Percentiles rank a stretch among this genome's conserved stretches.
Conservation (phyloP, 2,113 vertebrate species). For the Plestiodon gilberti region DNA sequence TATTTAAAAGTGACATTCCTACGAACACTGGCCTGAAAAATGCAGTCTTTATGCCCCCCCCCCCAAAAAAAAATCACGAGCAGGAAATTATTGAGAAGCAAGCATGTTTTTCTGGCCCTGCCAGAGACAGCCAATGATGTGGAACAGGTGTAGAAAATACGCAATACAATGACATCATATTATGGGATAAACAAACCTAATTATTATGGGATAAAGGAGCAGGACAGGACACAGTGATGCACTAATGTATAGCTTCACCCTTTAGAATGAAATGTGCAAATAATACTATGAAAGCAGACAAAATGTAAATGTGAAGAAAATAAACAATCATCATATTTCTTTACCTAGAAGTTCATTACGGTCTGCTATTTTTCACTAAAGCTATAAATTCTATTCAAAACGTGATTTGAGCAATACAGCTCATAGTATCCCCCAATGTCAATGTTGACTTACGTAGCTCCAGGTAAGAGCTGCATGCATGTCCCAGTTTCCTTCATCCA, state of each 20-base stretch:
- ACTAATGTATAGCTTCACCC: neutral
- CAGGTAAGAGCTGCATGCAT: conserved; percentile 84
- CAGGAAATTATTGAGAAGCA: neutral
- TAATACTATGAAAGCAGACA: conserved; percentile 32
- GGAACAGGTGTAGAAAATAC: neutral
- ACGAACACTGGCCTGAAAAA: neutral
- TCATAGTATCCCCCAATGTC: neutral
- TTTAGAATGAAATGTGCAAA: conserved; percentile 41
- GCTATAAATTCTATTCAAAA: conserved; percentile 1
- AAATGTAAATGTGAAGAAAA: conserved; percentile 42
- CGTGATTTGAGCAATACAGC: neutral
- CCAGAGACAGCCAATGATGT: too few relatives aligned
- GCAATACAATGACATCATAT: neutral
- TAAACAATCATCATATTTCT: conserved; percentile 29
- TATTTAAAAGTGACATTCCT: neutral
- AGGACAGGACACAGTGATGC: too few relatives aligned
- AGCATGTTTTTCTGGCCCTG: neutral
- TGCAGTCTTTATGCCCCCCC: neutral
- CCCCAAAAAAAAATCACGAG: neutral
- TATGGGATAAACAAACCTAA: neutral
- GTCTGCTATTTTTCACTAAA: conserved; percentile 13
- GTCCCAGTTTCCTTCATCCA: conserved; percentile 88
- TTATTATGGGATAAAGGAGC: neutral
- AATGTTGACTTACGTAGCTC: conserved; percentile 83
- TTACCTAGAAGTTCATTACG: neutral